Conservation (phyloP, 1,140 invertebrate species). For the Stenopsyche tienmushanensis region DNA sequence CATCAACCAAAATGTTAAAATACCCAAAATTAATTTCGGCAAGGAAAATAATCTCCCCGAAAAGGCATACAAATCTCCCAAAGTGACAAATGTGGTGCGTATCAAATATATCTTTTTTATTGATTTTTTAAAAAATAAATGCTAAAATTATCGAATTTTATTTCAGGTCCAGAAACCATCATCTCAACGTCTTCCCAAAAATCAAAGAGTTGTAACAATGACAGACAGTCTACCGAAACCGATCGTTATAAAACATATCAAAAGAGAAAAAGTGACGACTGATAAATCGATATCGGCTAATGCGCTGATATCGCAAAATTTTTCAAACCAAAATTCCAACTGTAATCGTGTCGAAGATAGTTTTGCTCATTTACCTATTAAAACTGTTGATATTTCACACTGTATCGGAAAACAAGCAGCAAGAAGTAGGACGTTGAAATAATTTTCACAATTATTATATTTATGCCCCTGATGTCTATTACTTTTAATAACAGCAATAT, state of each 20-base stretch:
- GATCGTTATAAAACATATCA: slow-evolving; percentile 32
- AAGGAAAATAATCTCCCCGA: slow-evolving; percentile 25
- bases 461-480: too few relatives aligned
- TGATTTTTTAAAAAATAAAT: too few relatives aligned
- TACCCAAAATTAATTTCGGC: not conserved
- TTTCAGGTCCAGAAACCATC: slow-evolving; percentile 26
- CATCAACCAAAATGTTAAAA: not conserved
- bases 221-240: slow-evolving; percentile 30
- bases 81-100: slow-evolving; percentile 29
- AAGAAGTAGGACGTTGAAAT: slow-evolving; percentile 34
- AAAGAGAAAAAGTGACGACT: slow-evolving; percentile 6
- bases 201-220: slow-evolving; percentile 26
- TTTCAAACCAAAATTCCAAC: not conserved
- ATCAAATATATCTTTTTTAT: too few relatives aligned
- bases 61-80: slow-evolving; percentile 36
- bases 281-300: not conserved
- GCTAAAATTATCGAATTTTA: slow-evolving; percentile 4
- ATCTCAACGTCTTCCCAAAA: slow-evolving; percentile 25
- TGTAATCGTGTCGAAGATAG: slow-evolving; percentile 42
- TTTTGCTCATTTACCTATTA: slow-evolving; percentile 48
- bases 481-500: too few relatives aligned
- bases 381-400: slow-evolving; percentile 48
- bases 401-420: slow-evolving; percentile 31
- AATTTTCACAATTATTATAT: not conserved
- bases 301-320: not conserved